Percentiles rank a stretch among this genome's conserved stretches.
Conservation (phyloP, 2,888 invertebrate species). For the Spodoptera littoralis region DNA sequence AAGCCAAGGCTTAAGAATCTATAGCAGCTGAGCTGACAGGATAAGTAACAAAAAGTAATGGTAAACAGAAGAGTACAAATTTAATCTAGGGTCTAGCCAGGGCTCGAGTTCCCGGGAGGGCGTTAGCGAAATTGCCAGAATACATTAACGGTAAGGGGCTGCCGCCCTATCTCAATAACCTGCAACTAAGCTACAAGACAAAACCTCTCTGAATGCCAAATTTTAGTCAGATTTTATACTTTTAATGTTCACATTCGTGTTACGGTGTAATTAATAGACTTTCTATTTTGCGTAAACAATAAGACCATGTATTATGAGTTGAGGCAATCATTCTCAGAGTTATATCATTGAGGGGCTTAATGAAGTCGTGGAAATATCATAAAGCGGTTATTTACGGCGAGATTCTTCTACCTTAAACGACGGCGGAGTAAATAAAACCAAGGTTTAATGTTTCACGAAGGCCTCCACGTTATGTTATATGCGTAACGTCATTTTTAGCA, state of each 20-base stretch:
- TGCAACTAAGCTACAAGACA: slow-evolving; percentile 74
- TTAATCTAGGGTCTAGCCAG: slow-evolving; percentile 78
- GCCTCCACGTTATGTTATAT: slow-evolving; percentile 59
- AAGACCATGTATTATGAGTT: slow-evolving; percentile 56
- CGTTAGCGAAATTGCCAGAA: slow-evolving; percentile 82
- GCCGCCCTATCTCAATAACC: slow-evolving; percentile 81
- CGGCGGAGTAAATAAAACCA: slow-evolving; percentile 70
- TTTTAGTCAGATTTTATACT: slow-evolving; percentile 49
- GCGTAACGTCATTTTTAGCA: slow-evolving; percentile 66
- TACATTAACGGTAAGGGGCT: slow-evolving; percentile 79
- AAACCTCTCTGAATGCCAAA: slow-evolving; percentile 70
- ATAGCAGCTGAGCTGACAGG: slow-evolving; percentile 57
- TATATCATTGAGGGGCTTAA: slow-evolving; percentile 73
- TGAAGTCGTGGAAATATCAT: slow-evolving; percentile 76
- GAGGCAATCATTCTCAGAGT: slow-evolving; percentile 63
- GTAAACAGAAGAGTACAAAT: slow-evolving; percentile 79
- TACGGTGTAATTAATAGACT: slow-evolving; percentile 53
- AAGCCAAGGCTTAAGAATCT: slow-evolving; percentile 40
- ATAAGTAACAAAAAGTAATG: slow-evolving; percentile 73
- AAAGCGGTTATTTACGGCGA: slow-evolving; percentile 73
- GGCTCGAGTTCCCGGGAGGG: slow-evolving; percentile 67
- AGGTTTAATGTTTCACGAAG: slow-evolving; percentile 72
- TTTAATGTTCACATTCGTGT: slow-evolving; percentile 40
- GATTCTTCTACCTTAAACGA: slow-evolving; percentile 75
- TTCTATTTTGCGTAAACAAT: slow-evolving; percentile 53